Conservation (phyloP, 2,113 vertebrate species). For the Nansenia antarctica region DNA sequence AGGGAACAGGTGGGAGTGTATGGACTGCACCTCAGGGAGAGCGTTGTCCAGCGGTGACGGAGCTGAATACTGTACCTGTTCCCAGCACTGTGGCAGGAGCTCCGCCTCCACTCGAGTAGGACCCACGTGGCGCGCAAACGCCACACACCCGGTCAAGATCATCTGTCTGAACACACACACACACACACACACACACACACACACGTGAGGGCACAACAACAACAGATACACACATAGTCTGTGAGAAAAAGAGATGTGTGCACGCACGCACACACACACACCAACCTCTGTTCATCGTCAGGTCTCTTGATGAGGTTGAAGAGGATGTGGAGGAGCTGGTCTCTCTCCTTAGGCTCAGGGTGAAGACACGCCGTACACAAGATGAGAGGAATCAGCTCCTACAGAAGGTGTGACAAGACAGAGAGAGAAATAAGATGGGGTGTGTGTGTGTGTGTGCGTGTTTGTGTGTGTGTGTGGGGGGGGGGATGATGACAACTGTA, state of each 20-base stretch:
- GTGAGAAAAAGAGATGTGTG: too few relatives aligned
- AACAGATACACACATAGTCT: background rate
- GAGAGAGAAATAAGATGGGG: background rate
- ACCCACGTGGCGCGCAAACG: constrained; percentile 95
- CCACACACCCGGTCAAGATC: constrained; percentile 97
- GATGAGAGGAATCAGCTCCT: constrained; percentile 97
- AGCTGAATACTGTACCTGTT: constrained; percentile 83
- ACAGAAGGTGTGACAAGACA: too few relatives aligned
- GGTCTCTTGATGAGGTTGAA: constrained; percentile 99
- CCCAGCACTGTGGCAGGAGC: constrained; percentile 97
- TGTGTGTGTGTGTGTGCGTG: too few relatives aligned
- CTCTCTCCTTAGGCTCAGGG: constrained; percentile 96
- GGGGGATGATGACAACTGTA: too few relatives aligned
- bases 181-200: background rate
- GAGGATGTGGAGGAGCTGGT: constrained; percentile 97
- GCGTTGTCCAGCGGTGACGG: background rate
- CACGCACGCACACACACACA: constrained; percentile 1
- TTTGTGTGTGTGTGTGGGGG: too few relatives aligned
- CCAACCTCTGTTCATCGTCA: constrained; percentile 95
- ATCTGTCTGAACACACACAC: constrained; percentile 84
- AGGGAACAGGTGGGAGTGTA: too few relatives aligned
- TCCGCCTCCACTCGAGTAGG: constrained; percentile 97
- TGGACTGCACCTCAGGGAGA: background rate
- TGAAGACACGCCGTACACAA: constrained; percentile 96
- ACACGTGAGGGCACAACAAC: too few relatives aligned